These are phyloP conservation scores for Hippocampus mohnikei DNA, from an alignment of 2,113 vertebrate species.

Conservation along the genomic window DNA sequence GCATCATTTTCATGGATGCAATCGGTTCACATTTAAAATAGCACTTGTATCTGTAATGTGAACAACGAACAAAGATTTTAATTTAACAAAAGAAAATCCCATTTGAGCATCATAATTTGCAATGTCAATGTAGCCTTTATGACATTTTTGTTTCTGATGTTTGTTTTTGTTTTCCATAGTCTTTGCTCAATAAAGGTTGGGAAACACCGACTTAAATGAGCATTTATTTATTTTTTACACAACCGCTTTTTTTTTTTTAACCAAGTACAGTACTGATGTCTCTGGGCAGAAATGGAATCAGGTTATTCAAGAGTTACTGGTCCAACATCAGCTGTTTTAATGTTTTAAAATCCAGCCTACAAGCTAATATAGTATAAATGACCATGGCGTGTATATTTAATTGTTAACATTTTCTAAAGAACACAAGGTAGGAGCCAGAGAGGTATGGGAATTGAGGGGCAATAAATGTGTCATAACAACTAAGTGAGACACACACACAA, in stretches of 20 bases:
- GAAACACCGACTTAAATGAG: neutral
- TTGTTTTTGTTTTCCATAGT: too few relatives aligned
- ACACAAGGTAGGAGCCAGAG: constrained; percentile 51
- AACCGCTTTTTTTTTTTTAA: neutral
- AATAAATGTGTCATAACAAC: constrained; percentile 58
- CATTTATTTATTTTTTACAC: neutral
- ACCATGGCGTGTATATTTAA: constrained; percentile 23
- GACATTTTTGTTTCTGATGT: too few relatives aligned
- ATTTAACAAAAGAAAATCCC: too few relatives aligned
- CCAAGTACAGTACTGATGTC: neutral
- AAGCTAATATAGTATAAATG: neutral
- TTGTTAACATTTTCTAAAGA: constrained; percentile 31
- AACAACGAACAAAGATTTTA: too few relatives aligned
- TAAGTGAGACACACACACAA: constrained; percentile 10
- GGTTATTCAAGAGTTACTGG: neutral
- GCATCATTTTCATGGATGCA: too few relatives aligned
- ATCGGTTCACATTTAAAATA: too few relatives aligned
- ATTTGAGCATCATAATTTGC: too few relatives aligned
- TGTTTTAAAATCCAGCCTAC: neutral
- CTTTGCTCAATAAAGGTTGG: too few relatives aligned
- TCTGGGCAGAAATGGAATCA: neutral
- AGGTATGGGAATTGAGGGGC: constrained; percentile 51
- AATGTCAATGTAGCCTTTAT: too few relatives aligned
- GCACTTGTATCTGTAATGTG: too few relatives aligned
- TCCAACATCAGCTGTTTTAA: neutral